phyloP scores from a whole-genome alignment of 1,140 invertebrate genomes.

The Drosophila subobscura region DNA sequence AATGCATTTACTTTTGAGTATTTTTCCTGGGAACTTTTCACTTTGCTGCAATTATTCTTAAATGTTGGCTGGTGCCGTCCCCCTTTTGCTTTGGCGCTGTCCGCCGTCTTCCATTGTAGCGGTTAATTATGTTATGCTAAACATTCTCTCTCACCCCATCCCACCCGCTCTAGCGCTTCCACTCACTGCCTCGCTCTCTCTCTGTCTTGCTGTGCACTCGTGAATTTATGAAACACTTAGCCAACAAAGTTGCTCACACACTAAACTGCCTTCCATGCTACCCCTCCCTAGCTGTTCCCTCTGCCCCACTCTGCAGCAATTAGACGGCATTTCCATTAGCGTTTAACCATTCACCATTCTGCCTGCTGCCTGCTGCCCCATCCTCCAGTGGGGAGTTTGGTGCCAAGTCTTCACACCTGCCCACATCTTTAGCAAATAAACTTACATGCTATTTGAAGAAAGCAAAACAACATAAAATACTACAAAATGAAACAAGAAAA shows the following conservation, averaged over 20 bases:
- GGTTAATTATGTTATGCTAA: slow-evolving; percentile 50
- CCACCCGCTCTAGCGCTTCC: too few species aligned
- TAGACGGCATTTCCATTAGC: slow-evolving; percentile 67
- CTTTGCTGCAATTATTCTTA: slow-evolving; percentile 41
- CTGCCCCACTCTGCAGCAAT: slow-evolving; percentile 34
- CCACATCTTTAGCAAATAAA: slow-evolving; percentile 47
- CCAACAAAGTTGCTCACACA: slow-evolving; percentile 33
- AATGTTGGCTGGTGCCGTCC: slow-evolving; percentile 12
- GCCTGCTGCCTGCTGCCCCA: slow-evolving; percentile 1
- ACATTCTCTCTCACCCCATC: slow-evolving; percentile 37
- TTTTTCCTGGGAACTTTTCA: slow-evolving; percentile 36
- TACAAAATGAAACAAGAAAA: slow-evolving; percentile 44
- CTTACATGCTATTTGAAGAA: slow-evolving; percentile 7
- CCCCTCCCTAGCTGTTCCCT: too few species aligned
- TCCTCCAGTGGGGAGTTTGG: slow-evolving; percentile 24
- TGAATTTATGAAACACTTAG: slow-evolving; percentile 41
- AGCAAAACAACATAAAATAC: background rate
- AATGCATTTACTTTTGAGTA: slow-evolving; percentile 21
- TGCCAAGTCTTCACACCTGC: slow-evolving; percentile 55
- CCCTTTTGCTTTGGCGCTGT: slow-evolving; percentile 7
- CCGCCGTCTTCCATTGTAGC: slow-evolving; percentile 16
- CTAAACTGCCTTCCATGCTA: slow-evolving; percentile 6
- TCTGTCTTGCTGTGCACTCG: slow-evolving; percentile 43
- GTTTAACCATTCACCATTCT: slow-evolving; percentile 46
- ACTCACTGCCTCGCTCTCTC: background rate